phyloP scores from a whole-genome alignment of 1,140 invertebrate species.

The Psix sp. region DNA sequence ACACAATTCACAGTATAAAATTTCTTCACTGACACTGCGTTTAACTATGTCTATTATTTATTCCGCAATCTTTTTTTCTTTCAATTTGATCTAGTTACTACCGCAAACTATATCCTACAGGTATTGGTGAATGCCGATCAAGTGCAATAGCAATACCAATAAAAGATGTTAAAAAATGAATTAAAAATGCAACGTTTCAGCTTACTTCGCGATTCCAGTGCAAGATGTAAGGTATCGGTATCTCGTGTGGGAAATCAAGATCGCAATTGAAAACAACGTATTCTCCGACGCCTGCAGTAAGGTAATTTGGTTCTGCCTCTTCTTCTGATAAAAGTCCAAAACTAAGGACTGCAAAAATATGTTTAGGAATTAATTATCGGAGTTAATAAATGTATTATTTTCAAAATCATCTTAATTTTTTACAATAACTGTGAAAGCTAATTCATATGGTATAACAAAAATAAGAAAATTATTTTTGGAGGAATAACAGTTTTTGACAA shows the following conservation, averaged over 20 bases:
- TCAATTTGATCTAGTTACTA: slow-evolving; percentile 47
- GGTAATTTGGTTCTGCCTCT: slow-evolving; percentile 80
- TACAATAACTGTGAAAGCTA: too few relatives aligned
- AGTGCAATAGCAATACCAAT: slow-evolving; percentile 21
- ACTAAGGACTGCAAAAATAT: slow-evolving; percentile 66
- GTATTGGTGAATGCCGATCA: slow-evolving; percentile 24
- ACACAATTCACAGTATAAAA: too few relatives aligned
- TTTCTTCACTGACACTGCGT: slow-evolving; percentile 5
- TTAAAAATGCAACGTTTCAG: slow-evolving; percentile 58
- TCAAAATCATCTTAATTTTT: neutral
- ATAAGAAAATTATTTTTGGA: too few relatives aligned
- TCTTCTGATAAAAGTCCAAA: slow-evolving; percentile 76
- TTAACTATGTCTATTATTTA: slow-evolving; percentile 25
- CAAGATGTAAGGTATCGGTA: slow-evolving; percentile 91
- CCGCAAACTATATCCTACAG: slow-evolving; percentile 32
- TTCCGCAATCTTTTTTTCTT: slow-evolving; percentile 7
- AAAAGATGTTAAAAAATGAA: slow-evolving; percentile 27
- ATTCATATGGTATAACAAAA: too few relatives aligned
- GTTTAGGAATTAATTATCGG: too few relatives aligned
- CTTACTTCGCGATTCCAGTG: slow-evolving; percentile 95
- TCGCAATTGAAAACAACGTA: slow-evolving; percentile 92
- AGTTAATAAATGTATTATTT: too few relatives aligned
- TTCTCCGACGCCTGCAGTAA: slow-evolving; percentile 89
- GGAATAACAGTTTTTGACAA: too few relatives aligned
- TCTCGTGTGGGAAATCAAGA: slow-evolving; percentile 91